Evolutionary conservation across 1,140 invertebrate species (phyloP).

Genomic region (Halictus rubicundus): DNA sequence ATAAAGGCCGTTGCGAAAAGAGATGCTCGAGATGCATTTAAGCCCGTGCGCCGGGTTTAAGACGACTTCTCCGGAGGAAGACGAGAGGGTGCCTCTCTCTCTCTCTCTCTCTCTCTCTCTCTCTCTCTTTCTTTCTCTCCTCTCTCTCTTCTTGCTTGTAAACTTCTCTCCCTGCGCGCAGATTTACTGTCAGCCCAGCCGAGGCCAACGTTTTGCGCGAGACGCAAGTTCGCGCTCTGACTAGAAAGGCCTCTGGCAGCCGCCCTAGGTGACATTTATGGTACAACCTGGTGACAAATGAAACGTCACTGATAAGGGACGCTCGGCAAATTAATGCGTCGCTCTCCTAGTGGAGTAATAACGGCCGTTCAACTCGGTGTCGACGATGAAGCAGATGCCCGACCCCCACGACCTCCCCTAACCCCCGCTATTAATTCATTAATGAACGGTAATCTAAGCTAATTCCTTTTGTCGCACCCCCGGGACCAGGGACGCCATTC

Average conservation of each 20-base stretch:
- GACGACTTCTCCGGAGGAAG: constrained; percentile 32
- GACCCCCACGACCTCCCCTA: neutral
- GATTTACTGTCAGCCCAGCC: constrained; percentile 47
- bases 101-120: no score
- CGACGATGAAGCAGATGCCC: constrained; percentile 39
- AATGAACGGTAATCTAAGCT: constrained; percentile 41
- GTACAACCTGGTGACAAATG: constrained; percentile 74
- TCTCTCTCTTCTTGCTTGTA: constrained; percentile 46
- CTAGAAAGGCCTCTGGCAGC: constrained; percentile 47
- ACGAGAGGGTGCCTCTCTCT: constrained; percentile 39
- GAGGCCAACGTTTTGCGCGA: constrained; percentile 52
- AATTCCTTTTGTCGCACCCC: no score
- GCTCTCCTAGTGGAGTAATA: constrained; percentile 59
- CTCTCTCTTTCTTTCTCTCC: no score
- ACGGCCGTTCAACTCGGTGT: constrained; percentile 40
- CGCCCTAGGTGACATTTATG: constrained; percentile 71
- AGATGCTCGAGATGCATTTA: constrained; percentile 66
- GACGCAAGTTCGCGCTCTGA: constrained; percentile 59
- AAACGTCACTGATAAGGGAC: constrained; percentile 75
- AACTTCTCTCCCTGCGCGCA: constrained; percentile 58
- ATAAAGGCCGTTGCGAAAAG: constrained; percentile 24
- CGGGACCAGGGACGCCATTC: no score
- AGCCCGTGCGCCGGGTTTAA: constrained; percentile 64
- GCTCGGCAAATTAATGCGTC: constrained; percentile 69
- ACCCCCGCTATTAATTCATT: constrained; percentile 41